Percentiles rank a stretch among this genome's conserved stretches.
These are phyloP conservation scores for Labrus mixtus DNA, from an alignment of 2,113 vertebrate species.

Conservation along the genomic window DNA sequence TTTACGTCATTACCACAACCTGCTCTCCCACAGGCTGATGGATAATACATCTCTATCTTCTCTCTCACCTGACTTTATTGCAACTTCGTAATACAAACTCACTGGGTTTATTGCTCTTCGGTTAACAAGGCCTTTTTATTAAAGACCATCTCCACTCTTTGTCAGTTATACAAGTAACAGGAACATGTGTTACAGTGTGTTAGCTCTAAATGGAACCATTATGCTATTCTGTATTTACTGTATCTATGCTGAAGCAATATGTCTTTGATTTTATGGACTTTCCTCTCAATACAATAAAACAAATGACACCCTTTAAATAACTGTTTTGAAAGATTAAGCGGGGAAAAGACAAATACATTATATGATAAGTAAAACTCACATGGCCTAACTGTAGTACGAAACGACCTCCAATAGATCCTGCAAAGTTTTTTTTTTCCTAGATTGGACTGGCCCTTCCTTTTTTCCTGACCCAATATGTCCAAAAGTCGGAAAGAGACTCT, in stretches of 20 bases:
- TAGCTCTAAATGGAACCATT: conserved; percentile 10
- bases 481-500: no score
- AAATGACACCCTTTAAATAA: conserved; percentile 3
- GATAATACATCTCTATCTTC: conserved; percentile 58
- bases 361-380: no score
- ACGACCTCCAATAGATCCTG: no score
- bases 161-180: conserved; percentile 14
- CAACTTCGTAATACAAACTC: conserved; percentile 44
- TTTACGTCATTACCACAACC: conserved; percentile 49
- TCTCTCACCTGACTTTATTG: conserved; percentile 40
- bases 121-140: conserved; percentile 33
- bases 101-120: conserved; percentile 38
- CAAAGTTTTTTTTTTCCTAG: no score
- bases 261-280: not conserved
- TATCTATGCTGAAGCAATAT: not conserved
- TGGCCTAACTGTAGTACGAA: no score
- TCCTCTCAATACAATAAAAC: not conserved
- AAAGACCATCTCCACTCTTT: conserved; percentile 20
- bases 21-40: conserved; percentile 40
- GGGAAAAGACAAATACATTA: no score
- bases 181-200: conserved; percentile 5
- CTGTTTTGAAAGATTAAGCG: not conserved
- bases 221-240: not conserved
- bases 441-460: no score
- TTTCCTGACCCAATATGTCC: no score